Conservation (phyloP, 2,113 vertebrate genomes). For the Oophaga pumilio region DNA sequence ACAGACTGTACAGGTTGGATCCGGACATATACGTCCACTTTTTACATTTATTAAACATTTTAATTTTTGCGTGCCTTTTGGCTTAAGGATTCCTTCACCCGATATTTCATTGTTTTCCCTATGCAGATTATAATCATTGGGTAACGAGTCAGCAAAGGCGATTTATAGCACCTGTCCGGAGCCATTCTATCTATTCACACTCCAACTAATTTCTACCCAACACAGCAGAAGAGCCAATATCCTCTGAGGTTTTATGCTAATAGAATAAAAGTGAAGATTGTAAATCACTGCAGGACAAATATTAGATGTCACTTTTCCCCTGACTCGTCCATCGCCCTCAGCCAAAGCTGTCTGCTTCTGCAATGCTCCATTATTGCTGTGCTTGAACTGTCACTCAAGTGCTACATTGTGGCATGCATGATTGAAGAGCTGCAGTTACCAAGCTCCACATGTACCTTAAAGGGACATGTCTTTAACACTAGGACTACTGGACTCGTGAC, state of each 20-base stretch:
- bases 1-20: no score
- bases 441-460: background rate
- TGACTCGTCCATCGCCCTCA: background rate
- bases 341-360: background rate
- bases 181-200: slow-evolving; percentile 48
- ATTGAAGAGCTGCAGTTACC: background rate
- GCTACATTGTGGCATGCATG: background rate
- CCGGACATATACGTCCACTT: background rate
- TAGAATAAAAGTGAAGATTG: slow-evolving; percentile 22
- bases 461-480: background rate
- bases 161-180: slow-evolving; percentile 18
- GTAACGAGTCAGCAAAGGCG: background rate
- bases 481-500: no score
- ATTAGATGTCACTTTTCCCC: slow-evolving; percentile 21
- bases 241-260: slow-evolving; percentile 20
- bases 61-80: background rate
- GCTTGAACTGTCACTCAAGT: background rate
- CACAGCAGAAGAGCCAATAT: slow-evolving; percentile 9
- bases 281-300: slow-evolving; percentile 35
- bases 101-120: background rate
- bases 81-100: no score
- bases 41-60: background rate
- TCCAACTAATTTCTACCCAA: slow-evolving; percentile 48
- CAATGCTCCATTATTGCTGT: background rate
- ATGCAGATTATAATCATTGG: background rate